Evolutionary conservation across 2,888 invertebrate species (phyloP).

Genomic region (Resseliella maxima): DNA sequence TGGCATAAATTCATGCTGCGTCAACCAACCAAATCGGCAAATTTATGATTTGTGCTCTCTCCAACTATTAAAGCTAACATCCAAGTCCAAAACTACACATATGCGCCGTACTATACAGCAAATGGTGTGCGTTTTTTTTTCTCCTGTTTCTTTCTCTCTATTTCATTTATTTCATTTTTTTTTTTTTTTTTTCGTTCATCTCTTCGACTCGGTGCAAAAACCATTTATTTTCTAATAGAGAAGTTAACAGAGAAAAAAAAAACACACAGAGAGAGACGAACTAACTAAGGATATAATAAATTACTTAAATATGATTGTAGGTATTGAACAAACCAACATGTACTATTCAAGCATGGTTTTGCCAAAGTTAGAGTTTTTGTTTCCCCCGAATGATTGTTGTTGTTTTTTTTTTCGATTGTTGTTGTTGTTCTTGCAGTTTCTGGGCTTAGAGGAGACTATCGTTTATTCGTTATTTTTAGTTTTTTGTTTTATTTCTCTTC

Average conservation of each 20-base stretch:
- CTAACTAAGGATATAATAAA: conserved; percentile 44
- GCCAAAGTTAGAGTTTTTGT: background rate
- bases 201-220: conserved; percentile 41
- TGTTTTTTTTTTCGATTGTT: background rate
- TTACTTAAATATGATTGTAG: conserved; percentile 47
- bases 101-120: background rate
- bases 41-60: conserved; percentile 49
- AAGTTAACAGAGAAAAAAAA: conserved; percentile 14
- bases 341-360: conserved; percentile 1
- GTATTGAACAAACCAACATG: conserved; percentile 39
- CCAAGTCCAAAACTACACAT: background rate
- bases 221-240: conserved; percentile 45
- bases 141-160: background rate
- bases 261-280: too few relatives aligned
- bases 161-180: background rate
- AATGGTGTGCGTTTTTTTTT: background rate
- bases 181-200: too few relatives aligned
- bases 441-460: background rate
- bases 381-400: background rate
- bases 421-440: too few relatives aligned
- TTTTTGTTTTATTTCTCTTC: background rate
- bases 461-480: background rate
- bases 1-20: conserved; percentile 53
- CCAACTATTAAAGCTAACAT: background rate
- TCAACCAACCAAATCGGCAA: conserved; percentile 48